These are phyloP conservation scores for Plagodis pulveraria DNA, from an alignment of 2,888 invertebrate genomes.

Conservation along the genomic window DNA sequence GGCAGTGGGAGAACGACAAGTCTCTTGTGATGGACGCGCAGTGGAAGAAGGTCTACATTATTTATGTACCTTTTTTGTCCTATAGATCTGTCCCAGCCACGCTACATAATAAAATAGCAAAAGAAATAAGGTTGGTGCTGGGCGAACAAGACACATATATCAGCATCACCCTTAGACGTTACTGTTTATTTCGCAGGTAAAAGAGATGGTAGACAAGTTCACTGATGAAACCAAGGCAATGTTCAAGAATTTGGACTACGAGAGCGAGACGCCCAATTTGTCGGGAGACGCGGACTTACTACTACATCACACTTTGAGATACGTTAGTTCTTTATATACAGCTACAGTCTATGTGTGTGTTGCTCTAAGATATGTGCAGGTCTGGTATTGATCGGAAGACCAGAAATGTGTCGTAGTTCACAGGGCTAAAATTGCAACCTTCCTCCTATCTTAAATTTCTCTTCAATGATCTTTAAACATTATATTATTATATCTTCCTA, in stretches of 20 bases:
- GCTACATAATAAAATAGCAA: too few species aligned
- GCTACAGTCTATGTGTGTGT: not conserved
- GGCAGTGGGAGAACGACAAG: slow-evolving; percentile 60
- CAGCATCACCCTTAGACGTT: too few species aligned
- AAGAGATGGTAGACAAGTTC: slow-evolving; percentile 50
- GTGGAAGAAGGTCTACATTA: slow-evolving; percentile 49
- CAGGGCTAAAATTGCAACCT: too few species aligned
- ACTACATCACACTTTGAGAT: slow-evolving; percentile 56
- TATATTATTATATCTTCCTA: too few species aligned
- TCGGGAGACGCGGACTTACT: slow-evolving; percentile 57
- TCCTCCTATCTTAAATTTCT: too few species aligned
- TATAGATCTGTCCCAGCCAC: too few species aligned
- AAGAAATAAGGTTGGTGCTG: too few species aligned
- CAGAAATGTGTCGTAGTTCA: too few species aligned
- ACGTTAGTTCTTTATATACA: slow-evolving; percentile 50
- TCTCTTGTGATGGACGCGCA: slow-evolving; percentile 53
- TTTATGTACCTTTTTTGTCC: too few species aligned
- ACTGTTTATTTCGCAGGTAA: slow-evolving; percentile 49
- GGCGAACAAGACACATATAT: too few species aligned
- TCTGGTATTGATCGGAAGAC: too few species aligned
- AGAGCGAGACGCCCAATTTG: slow-evolving; percentile 40
- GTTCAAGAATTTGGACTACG: slow-evolving; percentile 54
- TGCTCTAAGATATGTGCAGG: not conserved
- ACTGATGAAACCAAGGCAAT: slow-evolving; percentile 50
- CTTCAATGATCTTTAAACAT: too few species aligned